Percentiles rank a stretch among this genome's conserved stretches.
phyloP scores from a whole-genome alignment of 2,797 vertebrate genomes.

The Artibeus lituratus region DNA sequence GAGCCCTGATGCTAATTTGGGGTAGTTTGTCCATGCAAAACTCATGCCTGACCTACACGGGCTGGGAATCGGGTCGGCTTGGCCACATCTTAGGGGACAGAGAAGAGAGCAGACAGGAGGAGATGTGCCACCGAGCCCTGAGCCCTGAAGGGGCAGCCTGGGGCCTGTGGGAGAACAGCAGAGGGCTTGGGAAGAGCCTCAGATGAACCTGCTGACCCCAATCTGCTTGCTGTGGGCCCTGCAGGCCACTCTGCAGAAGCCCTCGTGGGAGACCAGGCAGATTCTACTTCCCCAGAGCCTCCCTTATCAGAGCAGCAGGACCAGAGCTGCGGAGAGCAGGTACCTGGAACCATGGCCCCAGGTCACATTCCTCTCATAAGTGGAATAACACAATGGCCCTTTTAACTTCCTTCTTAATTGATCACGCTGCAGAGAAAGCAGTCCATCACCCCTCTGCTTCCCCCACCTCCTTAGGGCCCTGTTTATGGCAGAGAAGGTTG shows the following conservation, averaged over 20 bases:
- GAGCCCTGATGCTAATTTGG: background rate
- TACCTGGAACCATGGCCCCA: conserved; percentile 78
- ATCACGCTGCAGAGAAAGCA: background rate
- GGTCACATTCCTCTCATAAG: conserved; percentile 83
- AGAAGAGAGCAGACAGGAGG: background rate
- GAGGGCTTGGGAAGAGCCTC: background rate
- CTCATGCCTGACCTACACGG: background rate
- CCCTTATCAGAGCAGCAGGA: conserved; percentile 75
- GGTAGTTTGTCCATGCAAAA: background rate
- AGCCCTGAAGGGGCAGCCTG: background rate
- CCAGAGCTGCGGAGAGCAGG: conserved; percentile 69
- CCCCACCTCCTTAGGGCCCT: background rate
- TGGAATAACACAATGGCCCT: conserved; percentile 71
- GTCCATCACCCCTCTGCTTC: conserved; percentile 11
- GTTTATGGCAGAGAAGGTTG: background rate
- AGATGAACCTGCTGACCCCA: background rate
- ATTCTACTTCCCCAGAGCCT: background rate
- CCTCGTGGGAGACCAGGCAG: background rate
- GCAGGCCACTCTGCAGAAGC: background rate
- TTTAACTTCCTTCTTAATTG: conserved; percentile 61
- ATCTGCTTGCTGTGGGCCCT: background rate
- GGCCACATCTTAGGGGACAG: background rate
- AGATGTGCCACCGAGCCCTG: background rate
- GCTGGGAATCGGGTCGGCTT: background rate
- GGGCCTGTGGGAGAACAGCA: background rate